Conservation (phyloP, 2,797 vertebrate genomes). For the Myotis vivesi region DNA sequence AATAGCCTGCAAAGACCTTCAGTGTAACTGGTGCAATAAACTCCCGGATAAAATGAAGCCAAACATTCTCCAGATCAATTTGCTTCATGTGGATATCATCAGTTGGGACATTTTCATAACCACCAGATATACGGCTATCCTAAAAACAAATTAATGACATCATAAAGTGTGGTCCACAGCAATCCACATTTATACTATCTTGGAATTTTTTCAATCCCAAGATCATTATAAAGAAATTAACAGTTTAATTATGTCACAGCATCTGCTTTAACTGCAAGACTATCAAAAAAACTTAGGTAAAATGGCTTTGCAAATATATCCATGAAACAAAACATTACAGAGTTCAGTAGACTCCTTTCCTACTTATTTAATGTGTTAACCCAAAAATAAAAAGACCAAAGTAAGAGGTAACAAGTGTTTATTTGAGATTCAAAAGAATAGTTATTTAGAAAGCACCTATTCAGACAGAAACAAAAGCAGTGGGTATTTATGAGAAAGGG, state of each 20-base stretch:
- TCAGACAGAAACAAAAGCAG: not conserved
- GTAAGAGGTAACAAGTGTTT: not conserved
- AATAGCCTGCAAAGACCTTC: slow-evolving; percentile 98
- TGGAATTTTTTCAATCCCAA: slow-evolving; percentile 34
- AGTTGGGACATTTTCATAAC: slow-evolving; percentile 97
- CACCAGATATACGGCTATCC: slow-evolving; percentile 96
- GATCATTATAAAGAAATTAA: slow-evolving; percentile 36
- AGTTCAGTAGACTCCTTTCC: not conserved
- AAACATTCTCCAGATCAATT: slow-evolving; percentile 93
- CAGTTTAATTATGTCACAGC: not conserved
- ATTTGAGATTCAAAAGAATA: not conserved
- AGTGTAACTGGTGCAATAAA: slow-evolving; percentile 96
- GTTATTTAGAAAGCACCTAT: not conserved
- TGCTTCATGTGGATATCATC: slow-evolving; percentile 99
- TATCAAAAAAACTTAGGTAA: not conserved
- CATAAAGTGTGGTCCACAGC: not conserved
- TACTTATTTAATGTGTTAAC: not conserved
- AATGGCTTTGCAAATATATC: not conserved
- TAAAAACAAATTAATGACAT: slow-evolving; percentile 78
- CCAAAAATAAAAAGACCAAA: not conserved
- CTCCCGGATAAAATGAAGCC: slow-evolving; percentile 98
- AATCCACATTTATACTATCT: slow-evolving; percentile 18
- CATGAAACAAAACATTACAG: not conserved
- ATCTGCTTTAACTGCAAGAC: not conserved
- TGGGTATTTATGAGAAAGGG: not conserved